These are phyloP conservation scores for Salvelinus namaycush DNA, from an alignment of 2,113 vertebrate genomes.

Conservation along the genomic window DNA sequence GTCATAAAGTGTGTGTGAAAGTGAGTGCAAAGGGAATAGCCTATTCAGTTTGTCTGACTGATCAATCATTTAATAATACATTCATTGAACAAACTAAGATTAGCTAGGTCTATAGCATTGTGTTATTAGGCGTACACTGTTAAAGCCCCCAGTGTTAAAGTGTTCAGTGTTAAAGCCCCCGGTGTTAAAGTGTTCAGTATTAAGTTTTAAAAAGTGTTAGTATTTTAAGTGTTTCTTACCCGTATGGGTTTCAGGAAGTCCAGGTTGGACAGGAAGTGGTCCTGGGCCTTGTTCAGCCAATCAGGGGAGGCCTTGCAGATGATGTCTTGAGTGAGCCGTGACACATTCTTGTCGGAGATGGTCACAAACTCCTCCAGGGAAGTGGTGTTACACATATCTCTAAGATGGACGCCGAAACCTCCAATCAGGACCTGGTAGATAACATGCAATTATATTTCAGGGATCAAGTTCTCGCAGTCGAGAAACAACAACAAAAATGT, in stretches of 20 bases:
- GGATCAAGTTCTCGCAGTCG: too few relatives aligned
- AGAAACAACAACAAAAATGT: too few relatives aligned
- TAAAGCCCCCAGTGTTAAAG: background rate
- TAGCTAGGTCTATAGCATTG: too few relatives aligned
- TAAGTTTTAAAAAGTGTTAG: too few relatives aligned
- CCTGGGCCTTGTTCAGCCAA: slow-evolving; percentile 77
- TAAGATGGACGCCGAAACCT: slow-evolving; percentile 82
- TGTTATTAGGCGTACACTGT: too few relatives aligned
- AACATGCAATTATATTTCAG: background rate
- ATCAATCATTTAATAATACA: too few relatives aligned
- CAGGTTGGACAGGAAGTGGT: slow-evolving; percentile 81
- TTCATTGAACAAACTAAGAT: too few relatives aligned
- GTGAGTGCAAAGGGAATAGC: too few relatives aligned
- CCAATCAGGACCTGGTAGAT: slow-evolving; percentile 78
- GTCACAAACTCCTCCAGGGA: slow-evolving; percentile 77
- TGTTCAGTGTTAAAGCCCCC: background rate
- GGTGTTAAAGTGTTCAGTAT: background rate
- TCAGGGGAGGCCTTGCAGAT: slow-evolving; percentile 81
- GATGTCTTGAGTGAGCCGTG: slow-evolving; percentile 70
- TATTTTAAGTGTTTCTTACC: slow-evolving; percentile 66
- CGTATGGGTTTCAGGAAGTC: slow-evolving; percentile 84
- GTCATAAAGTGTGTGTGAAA: too few relatives aligned
- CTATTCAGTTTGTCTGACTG: too few relatives aligned
- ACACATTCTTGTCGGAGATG: slow-evolving; percentile 70
- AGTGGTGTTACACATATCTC: slow-evolving; percentile 82